These are phyloP conservation scores for Macrostomum lignano DNA, from an alignment of 1,140 invertebrate species.

Conservation along the genomic window DNA sequence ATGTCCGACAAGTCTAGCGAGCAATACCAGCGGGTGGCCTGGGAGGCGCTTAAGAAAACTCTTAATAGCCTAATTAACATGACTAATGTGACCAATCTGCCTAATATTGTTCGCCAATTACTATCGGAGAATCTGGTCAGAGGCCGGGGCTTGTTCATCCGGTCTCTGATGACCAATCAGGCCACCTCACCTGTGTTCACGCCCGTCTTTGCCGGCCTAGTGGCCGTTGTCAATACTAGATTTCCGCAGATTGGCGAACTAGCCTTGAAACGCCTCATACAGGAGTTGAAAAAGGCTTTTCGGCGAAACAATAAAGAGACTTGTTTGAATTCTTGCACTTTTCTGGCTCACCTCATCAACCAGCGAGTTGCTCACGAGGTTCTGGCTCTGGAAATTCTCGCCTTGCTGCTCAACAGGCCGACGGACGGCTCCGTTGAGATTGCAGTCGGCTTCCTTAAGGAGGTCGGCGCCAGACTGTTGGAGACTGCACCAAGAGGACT, in stretches of 20 bases:
- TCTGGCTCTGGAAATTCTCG: slow-evolving; percentile 69
- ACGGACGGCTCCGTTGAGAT: slow-evolving; percentile 94
- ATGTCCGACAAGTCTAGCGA: slow-evolving; percentile 63
- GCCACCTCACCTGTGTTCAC: slow-evolving; percentile 84
- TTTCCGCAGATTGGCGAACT: slow-evolving; percentile 91
- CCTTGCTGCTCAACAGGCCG: slow-evolving; percentile 62
- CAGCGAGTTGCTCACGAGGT: slow-evolving; percentile 84
- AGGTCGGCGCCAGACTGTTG: slow-evolving; percentile 69
- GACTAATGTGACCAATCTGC: slow-evolving; percentile 77
- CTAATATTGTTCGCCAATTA: slow-evolving; percentile 60
- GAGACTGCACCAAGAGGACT: slow-evolving; percentile 65
- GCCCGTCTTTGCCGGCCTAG: slow-evolving; percentile 73
- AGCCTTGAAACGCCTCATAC: slow-evolving; percentile 55
- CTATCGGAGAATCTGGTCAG: slow-evolving; percentile 78
- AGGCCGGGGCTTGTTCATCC: slow-evolving; percentile 52
- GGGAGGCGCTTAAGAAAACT: slow-evolving; percentile 96
- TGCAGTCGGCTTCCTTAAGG: slow-evolving; percentile 75
- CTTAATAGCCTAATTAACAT: slow-evolving; percentile 94
- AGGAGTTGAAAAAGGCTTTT: slow-evolving; percentile 72
- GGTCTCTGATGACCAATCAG: slow-evolving; percentile 83
- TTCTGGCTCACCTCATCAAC: slow-evolving; percentile 86
- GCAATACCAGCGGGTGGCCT: slow-evolving; percentile 75
- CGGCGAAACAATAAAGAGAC: slow-evolving; percentile 65
- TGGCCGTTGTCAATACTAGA: slow-evolving; percentile 77
- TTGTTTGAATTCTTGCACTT: slow-evolving; percentile 61